These are phyloP conservation scores for Rhagologus leucostigma DNA, from an alignment of 2,113 vertebrate species.

Conservation along the genomic window DNA sequence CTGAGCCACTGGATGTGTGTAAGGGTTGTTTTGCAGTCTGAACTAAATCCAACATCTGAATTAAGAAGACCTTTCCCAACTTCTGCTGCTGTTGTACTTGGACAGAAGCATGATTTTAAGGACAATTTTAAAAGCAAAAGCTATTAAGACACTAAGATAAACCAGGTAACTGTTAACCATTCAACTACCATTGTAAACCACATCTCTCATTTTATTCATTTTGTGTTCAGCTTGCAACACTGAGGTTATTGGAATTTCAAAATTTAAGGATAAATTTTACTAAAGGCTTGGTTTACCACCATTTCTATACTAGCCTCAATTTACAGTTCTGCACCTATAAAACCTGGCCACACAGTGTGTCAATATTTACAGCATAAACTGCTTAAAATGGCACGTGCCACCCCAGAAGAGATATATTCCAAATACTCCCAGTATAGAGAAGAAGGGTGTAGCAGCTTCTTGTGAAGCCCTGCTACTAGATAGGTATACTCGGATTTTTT, in stretches of 20 bases:
- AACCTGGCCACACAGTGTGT: neutral
- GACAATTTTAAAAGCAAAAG: neutral
- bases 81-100: neutral
- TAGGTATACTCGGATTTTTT: neutral
- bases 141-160: neutral
- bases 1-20: neutral
- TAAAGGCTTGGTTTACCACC: neutral
- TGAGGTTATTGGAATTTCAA: neutral
- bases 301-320: neutral
- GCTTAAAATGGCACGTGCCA: neutral
- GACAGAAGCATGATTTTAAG: neutral
- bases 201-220: neutral
- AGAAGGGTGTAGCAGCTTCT: rapidly evolving
- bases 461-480: neutral
- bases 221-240: neutral
- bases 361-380: neutral
- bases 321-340: neutral
- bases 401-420: neutral
- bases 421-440: neutral
- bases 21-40: neutral
- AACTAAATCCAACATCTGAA: neutral
- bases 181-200: neutral
- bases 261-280: neutral
- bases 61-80: neutral
- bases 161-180: neutral